Evolutionary conservation across 2,888 invertebrate species (phyloP).

Genomic region (Cephonodes hylas): DNA sequence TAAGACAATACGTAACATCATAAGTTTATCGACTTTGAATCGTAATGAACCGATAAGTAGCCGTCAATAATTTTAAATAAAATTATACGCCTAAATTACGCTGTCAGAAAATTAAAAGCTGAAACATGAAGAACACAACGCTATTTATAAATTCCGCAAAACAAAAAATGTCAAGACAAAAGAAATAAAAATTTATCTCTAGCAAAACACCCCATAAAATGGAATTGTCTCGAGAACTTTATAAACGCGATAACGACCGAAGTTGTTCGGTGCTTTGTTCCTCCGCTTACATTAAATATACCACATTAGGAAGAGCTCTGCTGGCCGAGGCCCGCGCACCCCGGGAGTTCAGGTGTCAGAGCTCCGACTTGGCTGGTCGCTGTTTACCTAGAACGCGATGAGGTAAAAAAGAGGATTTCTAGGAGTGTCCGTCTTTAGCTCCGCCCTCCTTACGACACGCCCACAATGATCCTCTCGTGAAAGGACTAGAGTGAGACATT

Average conservation of each 20-base stretch:
- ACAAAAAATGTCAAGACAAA: conserved; percentile 66
- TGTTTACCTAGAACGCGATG: conserved; percentile 67
- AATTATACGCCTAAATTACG: background rate
- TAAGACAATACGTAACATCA: no score
- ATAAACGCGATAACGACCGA: conserved; percentile 79
- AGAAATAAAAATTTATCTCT: conserved; percentile 76
- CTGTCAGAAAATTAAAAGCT: conserved; percentile 16
- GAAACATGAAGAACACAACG: conserved; percentile 17
- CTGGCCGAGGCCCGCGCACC: background rate
- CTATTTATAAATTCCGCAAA: conserved; percentile 43
- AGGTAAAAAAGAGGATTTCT: conserved; percentile 77
- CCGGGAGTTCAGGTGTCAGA: conserved; percentile 32
- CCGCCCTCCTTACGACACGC: conserved; percentile 71
- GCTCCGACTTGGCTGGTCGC: conserved; percentile 59
- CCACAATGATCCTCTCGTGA: conserved; percentile 61
- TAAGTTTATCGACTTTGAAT: no score
- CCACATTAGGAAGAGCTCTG: conserved; percentile 40
- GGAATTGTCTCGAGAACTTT: conserved; percentile 78
- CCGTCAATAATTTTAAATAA: no score
- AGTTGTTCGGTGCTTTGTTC: conserved; percentile 77
- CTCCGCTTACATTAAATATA: conserved; percentile 70
- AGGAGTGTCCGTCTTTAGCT: conserved; percentile 74
- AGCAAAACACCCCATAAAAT: conserved; percentile 80
- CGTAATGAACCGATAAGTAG: no score
- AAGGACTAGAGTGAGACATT: conserved; percentile 63